Percentiles rank a stretch among this genome's conserved stretches.
Evolutionary conservation across 2,888 invertebrate genomes (phyloP).

Genomic region (Galerucella pusilla): DNA sequence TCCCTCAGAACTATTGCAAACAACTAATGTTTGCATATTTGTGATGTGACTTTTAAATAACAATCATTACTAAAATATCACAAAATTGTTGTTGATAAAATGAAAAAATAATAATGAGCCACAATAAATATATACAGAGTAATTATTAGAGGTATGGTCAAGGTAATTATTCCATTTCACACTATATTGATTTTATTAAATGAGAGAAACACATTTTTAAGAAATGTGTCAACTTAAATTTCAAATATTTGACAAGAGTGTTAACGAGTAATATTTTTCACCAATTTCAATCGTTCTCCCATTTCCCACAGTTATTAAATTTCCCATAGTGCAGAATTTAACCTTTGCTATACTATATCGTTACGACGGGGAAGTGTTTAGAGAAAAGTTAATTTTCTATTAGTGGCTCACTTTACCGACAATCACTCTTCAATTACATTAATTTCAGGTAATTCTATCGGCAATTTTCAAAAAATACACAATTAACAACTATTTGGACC

Average conservation of each 20-base stretch:
- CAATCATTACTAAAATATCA: constrained; percentile 71
- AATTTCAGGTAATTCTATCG: constrained; percentile 63
- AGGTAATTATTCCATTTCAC: constrained; percentile 23
- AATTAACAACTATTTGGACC: constrained; percentile 64
- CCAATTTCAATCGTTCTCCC: not conserved
- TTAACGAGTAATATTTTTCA: not conserved
- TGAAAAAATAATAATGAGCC: constrained; percentile 68
- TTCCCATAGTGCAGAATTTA: constrained; percentile 8
- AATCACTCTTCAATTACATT: constrained; percentile 59
- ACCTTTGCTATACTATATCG: constrained; percentile 36
- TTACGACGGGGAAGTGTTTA: constrained; percentile 35
- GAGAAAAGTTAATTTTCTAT: constrained; percentile 54
- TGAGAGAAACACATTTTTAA: not conserved
- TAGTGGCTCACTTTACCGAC: constrained; percentile 56
- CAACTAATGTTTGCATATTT: constrained; percentile 60
- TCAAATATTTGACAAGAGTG: not conserved
- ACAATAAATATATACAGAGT: constrained; percentile 59
- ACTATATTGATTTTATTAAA: constrained; percentile 3
- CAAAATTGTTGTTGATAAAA: constrained; percentile 69
- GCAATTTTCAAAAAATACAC: constrained; percentile 63
- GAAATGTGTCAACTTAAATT: not conserved
- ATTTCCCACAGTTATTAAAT: not conserved
- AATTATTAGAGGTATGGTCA: constrained; percentile 20
- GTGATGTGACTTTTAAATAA: constrained; percentile 69
- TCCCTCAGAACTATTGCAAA: constrained; percentile 58